Base-by-base conservation (phyloP, 2,113 vertebrate species). In the Garra rufa region DNA sequence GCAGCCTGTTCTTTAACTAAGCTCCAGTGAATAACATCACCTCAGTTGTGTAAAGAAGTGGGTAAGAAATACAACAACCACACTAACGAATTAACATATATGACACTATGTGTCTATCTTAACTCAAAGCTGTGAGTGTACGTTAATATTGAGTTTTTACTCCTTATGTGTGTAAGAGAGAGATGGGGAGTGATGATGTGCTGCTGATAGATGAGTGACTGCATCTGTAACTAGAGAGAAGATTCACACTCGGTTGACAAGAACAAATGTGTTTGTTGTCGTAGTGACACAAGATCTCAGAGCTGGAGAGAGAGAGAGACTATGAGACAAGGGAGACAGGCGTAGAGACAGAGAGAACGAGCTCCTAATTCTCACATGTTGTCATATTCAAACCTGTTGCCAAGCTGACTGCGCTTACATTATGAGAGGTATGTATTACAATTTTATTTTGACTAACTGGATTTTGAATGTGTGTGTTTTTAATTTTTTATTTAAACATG, bases 1-100 rank as follows among this genome's bases (percentile, higher is more conserved):
- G 44, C 4, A 13, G 11, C 17, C 67, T 55, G 74, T 74, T 61
- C 70, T 75, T 84, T 84, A 84, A 87, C 61, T 87, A 81, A 84
- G 57, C 76, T 69, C 34, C 9, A 63, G 13, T 34, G 26, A 71
- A 46, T 30, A 28, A 71, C 48, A 57, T 3, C 52, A 46, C 9
- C 50, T 28, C 52, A 4, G 7, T 30, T 5, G 5, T 26, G 6
- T 57, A 43, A 74, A 57, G 30, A 28, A 48, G 14, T 9, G 24
- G 26, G 6, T 30, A 43, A 59, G 73, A 57, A 14, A 82, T 59
- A 59, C 5, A 41, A 44, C 30, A 55, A 43, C 43, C 81, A 57
- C 67, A 17, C 2, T 44, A 28, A 38, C 38, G 44, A 43, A 43
- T 6, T 9, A 24, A 19, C 50, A 9, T 28, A 26, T 9, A 44